Base-by-base conservation (phyloP, 2,888 invertebrate species). In the Macaria liturata region DNA sequence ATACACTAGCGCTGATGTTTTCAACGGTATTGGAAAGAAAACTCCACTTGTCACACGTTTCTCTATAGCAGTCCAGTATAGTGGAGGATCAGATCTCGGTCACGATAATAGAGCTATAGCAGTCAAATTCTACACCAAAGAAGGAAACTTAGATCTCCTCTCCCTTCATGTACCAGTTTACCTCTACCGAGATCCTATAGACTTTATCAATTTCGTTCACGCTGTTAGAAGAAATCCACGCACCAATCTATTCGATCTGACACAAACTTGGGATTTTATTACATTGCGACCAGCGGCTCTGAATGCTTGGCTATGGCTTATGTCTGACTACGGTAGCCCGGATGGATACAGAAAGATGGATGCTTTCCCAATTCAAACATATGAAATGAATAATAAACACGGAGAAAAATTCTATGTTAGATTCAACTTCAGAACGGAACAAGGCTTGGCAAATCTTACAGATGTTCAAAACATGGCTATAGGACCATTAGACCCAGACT, bases 311-410 rank as follows among this genome's bases (percentile, higher is more conserved):
- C 91, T 95, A 81, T 94, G 97, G 84, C 83, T 96, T 64, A 96
- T 97, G 74, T 93, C 95, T 5, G 98, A 98, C 84, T 94, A 96
- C 67, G 98, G 98, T 32, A 95, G 96, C 64, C 98, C 98, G 0
- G 95, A 97, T 80, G 98, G 98, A 3, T 95, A 94, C 83, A 93
- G 97, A 39, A 94, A 95, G 80, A 98, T 98, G 97, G 96, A 98
- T 74, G 97, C 96, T 44, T 98, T 96, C 71, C 96, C 97, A 4
- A 96, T 96, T 0, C 98, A 98, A 80, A 96, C 98, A 0, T 98
- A 95, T 83, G 97, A 97, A 81, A 79, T 98, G 61, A 93, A 97
- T 39, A 98, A 98, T 82, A 92, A 87, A n/a, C 83, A 94, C 3
- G 94, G 95, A 0, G 93, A 95, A 57, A 83, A 93, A 4, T 91